These are phyloP conservation scores for Cyprinodon variegatus DNA, from an alignment of 2,113 vertebrate species.

Conservation along the genomic window DNA sequence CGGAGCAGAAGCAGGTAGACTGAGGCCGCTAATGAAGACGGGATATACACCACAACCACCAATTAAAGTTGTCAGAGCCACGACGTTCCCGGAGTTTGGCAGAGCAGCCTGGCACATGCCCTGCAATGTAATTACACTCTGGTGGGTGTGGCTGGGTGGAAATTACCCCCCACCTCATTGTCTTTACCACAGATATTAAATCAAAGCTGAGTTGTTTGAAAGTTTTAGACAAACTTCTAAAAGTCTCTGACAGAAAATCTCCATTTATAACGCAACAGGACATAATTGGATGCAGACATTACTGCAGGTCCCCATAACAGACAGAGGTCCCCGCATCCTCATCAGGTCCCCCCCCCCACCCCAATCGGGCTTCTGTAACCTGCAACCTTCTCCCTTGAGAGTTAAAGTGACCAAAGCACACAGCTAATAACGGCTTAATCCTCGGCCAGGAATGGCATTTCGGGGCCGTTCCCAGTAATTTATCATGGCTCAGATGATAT, in stretches of 20 bases:
- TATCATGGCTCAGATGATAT: conserved; percentile 49
- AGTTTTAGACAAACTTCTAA: conserved; percentile 11
- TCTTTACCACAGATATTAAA: conserved; percentile 50
- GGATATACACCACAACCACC: conserved; percentile 74
- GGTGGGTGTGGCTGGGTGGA: conserved; percentile 61
- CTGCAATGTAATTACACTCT: conserved; percentile 57
- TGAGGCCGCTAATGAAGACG: conserved; percentile 75
- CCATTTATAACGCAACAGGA: conserved; percentile 52
- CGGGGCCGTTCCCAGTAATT: conserved; percentile 62
- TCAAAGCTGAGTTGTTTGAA: conserved; percentile 40
- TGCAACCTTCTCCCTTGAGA: conserved; percentile 45
- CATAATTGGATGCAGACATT: background rate
- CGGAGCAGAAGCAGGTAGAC: conserved; percentile 65
- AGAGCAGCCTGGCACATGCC: conserved; percentile 47
- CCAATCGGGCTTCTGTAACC: background rate
- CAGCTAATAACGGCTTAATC: conserved; percentile 52
- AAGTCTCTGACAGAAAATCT: conserved; percentile 18
- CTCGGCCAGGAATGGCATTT: conserved; percentile 56
- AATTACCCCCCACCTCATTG: conserved; percentile 61
- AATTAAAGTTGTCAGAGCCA: conserved; percentile 75
- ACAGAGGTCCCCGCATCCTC: background rate
- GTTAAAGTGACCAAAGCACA: conserved; percentile 49
- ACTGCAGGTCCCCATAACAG: background rate
- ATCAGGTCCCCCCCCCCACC: background rate
- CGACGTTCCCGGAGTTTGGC: conserved; percentile 56